Conservation (phyloP, 1,140 invertebrate species). For the Nautilus pompilius region DNA sequence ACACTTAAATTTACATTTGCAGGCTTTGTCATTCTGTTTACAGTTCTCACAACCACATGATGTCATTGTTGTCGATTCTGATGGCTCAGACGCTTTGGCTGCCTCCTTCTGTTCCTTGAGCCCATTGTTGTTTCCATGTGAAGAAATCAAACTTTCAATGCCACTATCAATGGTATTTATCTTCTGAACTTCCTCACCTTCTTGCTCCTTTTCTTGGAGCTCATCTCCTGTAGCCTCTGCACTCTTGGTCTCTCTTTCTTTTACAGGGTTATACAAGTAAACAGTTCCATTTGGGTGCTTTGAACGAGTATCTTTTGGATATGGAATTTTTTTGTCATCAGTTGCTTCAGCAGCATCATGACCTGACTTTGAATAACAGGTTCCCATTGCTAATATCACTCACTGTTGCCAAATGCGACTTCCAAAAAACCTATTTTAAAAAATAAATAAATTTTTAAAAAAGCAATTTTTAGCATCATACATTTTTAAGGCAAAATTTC, state of each 20-base stretch:
- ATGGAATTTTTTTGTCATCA: slow-evolving; percentile 14
- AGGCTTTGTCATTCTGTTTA: not conserved
- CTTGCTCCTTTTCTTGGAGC: not conserved
- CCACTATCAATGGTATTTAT: slow-evolving; percentile 11
- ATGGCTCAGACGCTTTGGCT: not conserved
- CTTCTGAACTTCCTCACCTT: not conserved
- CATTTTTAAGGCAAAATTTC: too few species aligned
- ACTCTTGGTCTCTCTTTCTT: not conserved
- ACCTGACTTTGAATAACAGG: slow-evolving; percentile 32
- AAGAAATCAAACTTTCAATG: slow-evolving; percentile 17
- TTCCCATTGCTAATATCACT: slow-evolving; percentile 27
- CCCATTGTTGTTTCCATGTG: not conserved
- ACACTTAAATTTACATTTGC: not conserved
- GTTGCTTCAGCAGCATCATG: slow-evolving; percentile 16
- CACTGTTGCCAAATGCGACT: too few species aligned
- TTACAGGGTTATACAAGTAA: not conserved
- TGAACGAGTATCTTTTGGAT: not conserved
- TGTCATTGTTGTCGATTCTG: not conserved
- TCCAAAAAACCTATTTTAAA: too few species aligned
- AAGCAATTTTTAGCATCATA: too few species aligned
- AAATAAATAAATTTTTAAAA: too few species aligned
- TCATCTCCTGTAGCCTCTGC: not conserved
- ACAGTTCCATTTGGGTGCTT: not conserved
- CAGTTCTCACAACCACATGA: slow-evolving; percentile 1
- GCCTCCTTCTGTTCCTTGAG: not conserved